Evolutionary conservation across 2,797 vertebrate species (phyloP), one percentile per base, ranked within the genome.

Genomic region (Clarias pachynema): DNA sequence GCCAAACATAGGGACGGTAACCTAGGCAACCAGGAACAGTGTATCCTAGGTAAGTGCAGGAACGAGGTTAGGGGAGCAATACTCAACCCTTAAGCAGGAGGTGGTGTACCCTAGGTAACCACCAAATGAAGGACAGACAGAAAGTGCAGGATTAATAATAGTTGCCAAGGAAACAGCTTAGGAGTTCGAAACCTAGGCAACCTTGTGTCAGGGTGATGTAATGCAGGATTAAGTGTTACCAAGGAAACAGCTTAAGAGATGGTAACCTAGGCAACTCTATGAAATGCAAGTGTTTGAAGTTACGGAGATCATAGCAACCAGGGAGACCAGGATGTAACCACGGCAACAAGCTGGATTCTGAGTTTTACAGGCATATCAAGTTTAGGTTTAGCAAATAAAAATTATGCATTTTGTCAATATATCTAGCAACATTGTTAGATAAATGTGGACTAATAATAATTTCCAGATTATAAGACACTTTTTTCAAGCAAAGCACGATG

Each of bases 141-240:
- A 75, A 63, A 16, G 34, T 40, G 77, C 34, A 44, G 60, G 59
- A 79, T 65, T 26, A 66, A 66, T 26, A 66, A 68, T 22, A 20
- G 79, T 81, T 68, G 62, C 16, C 62, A 53, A 37, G 15, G 68
- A 34, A 53, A 74, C 68, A 40, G 62, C 40, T 65, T 44, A 40
- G n/a, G 37, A 60, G 18, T 31, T 34, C 66, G 63, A 84, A 84
- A 81, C 85, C 83, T 72, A 86, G 85, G 85, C 81, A 75, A 89
- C 86, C 73, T 63, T 18, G 15, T 81, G 9, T n/a, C 60, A 60
- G 65, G 44, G 79, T 81, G 79, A 68, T 66, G 77, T 44, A 80
- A 80, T 72, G 73, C 81, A 84, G 79, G 62, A 66, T 59, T 83
- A 72, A 73, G n/a, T 29, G 87, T 88, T 79, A 84, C 86, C 84